Base-by-base conservation (phyloP, 2,888 invertebrate genomes). In the Blomia tropicalis region DNA sequence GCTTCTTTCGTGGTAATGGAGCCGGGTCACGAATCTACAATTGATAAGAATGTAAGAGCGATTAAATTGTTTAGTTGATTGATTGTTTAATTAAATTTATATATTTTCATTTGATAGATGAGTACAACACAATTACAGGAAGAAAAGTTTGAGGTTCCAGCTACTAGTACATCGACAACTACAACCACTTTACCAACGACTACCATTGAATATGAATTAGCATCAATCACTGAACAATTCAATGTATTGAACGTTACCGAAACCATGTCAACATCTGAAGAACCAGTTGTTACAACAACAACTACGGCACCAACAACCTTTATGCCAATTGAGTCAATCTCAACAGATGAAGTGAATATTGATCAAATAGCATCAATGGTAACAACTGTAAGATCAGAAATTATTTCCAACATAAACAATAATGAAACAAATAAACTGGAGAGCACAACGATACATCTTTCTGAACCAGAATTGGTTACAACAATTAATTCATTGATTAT, bases 171-270 rank as follows among this genome's bases (percentile, higher is more conserved):
- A 22, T 19, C 54, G 43, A 36, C 41, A 2, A 54, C 61, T 30
- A 41, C 56, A 7, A 30, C 43, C 7, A 5, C 58, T 11, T 17
- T 25, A 7, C 7, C 56, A 23, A 14, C 47, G 22, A 14, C 59
- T n/a, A 59, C 7, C 29, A 7, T 59, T 30, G 23, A n/a, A 19
- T 59, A 36, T n/a, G 7, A 59, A 25, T 47, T 59, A 14, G 43
- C 25, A 17, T 2, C 51, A 25, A 59, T 3, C 4, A 59, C 59
- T 7, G 4, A 43, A 14, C 43, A 59, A 47, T 36, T 17, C 36
- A 36, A 36, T 36, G 36, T 36, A 7, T 36, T 17, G 17, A 36
- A 11, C 36, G 36, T 7, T 11, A 11, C 36, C 17, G 36, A 36
- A 17, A 7, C 36, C 17, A 36, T 11, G 36, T 7, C 36, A 11